Base-by-base conservation (phyloP, 2,797 vertebrate genomes). In the Hephaestus fuliginosus region DNA sequence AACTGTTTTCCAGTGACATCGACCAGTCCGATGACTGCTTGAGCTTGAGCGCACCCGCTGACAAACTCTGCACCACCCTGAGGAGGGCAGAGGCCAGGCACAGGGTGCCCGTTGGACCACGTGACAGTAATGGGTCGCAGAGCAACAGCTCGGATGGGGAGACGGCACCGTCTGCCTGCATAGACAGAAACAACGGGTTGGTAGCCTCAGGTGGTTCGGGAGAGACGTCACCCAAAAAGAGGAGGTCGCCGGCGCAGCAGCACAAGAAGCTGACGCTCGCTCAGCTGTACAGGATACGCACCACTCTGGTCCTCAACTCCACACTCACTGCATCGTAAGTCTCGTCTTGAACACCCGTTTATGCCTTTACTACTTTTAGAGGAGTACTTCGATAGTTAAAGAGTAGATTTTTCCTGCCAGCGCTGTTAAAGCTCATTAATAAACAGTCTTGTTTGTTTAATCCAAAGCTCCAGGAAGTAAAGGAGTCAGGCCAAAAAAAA, bases 241-340 rank as follows among this genome's bases (percentile, higher is more conserved):
- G 83, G 82, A 93, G 90, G 79, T 92, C 92, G 1, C 91, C 95
- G 8, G 91, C 95, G 0, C 96, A 95, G 80, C 95, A 91, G 2
- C 96, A 93, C 89, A 96, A 96, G 89, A 95, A 95, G 90, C 92
- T 96, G 80, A 96, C 95, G 0, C 80, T 91, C 15, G 92, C 97
- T 0, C 97, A 99, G 93, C 96, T 99, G 44, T 97, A 98, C 88
- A 95, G 95, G 77, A 97, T 99, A 93, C 96, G 97, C 83, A 98
- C 97, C 89, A 97, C 97, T 5, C 88, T 99, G 73, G 97, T 99
- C 86, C 97, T 99, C 63, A 99, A 97, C 95, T 98, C 98, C 91
- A 98, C 98, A 0, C 97, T 99, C 87, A 98, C 98, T 0, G 98
- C 98, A 89, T 99, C 98, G 98, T 99, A 96, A 96, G 98, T 95